Evolutionary conservation across 1,140 invertebrate species (phyloP).

Genomic region (Hylaeus anthracinus): DNA sequence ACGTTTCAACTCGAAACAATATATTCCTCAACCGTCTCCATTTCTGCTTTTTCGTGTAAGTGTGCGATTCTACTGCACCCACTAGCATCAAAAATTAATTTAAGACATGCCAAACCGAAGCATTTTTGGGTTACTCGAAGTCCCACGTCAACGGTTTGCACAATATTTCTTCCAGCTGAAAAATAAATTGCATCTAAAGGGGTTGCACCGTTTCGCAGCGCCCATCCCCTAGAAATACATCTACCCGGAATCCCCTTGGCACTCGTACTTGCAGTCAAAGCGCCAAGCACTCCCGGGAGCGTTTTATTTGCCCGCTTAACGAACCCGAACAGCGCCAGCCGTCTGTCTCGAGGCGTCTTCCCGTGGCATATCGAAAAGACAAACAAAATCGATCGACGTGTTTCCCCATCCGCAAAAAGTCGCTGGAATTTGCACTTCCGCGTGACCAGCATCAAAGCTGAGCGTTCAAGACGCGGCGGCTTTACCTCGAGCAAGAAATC

Average conservation of each 20-base stretch:
- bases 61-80: too few species aligned
- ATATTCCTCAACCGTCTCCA: too few species aligned
- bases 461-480: not conserved
- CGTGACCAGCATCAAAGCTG: slow-evolving; percentile 46
- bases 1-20: too few species aligned
- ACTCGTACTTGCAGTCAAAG: not conserved
- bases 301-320: slow-evolving; percentile 27
- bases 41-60: too few species aligned
- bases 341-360: not conserved
- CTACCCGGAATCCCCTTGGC: not conserved
- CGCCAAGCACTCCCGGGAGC: not conserved
- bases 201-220: too few species aligned
- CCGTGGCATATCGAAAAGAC: slow-evolving; percentile 19
- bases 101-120: too few species aligned
- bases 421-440: slow-evolving; percentile 5
- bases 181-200: too few species aligned
- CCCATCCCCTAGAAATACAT: not conserved
- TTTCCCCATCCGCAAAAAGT: slow-evolving; percentile 5
- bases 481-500: slow-evolving; percentile 28
- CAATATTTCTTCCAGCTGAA: too few species aligned
- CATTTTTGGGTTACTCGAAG: too few species aligned
- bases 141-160: too few species aligned
- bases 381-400: slow-evolving; percentile 31
- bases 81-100: too few species aligned
- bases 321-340: slow-evolving; percentile 14